Evolutionary conservation across 2,113 vertebrate genomes (phyloP), one percentile per base, ranked within the genome.

Genomic region (Xiphophorus maculatus): DNA sequence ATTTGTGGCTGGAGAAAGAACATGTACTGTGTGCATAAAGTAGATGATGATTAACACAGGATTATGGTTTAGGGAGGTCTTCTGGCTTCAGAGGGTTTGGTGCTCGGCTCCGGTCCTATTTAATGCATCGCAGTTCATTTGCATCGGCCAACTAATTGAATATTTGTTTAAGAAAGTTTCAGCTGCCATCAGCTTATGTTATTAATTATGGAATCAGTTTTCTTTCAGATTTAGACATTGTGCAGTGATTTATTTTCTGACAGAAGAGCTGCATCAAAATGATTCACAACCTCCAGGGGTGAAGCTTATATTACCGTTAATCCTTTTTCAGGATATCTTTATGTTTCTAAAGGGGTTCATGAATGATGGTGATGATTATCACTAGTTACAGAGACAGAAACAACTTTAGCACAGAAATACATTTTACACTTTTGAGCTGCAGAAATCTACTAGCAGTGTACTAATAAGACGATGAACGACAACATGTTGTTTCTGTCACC

Each of bases 1-100:
- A 82, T 90, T 85, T 91, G 89, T 87, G 87, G 82, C 73, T 63
- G 77, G 70, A 88, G 81, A 89, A 75, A 83, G 92, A 84, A 88
- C 89, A 86, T 82, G 83, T 32, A 58, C 77, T 17, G 81, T 81
- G 78, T 78, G 87, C 80, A 66, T 85, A 78, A 84, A 90, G 79
- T 70, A 58, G 40, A 42, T 28, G 29, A 61, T 81, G 83, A 91
- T 86, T 83, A 81, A 90, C 72, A 73, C 25, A 17, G 71, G 78
- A 81, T 81, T 68, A 81, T 54, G 51, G 62, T 30, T 62, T 28
- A 9, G 37, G 15, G 69, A 66, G 54, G 69, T 76, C 30, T 58
- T 40, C n/a, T 44, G 69, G 68, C 69, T 66, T 71, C 68, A 66
- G 64, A 81, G 67, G 33, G 73, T 35, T 44, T 72, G 37, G 73